These are phyloP conservation scores for Corythucha ciliata DNA, from an alignment of 2,888 invertebrate species.

Conservation along the genomic window DNA sequence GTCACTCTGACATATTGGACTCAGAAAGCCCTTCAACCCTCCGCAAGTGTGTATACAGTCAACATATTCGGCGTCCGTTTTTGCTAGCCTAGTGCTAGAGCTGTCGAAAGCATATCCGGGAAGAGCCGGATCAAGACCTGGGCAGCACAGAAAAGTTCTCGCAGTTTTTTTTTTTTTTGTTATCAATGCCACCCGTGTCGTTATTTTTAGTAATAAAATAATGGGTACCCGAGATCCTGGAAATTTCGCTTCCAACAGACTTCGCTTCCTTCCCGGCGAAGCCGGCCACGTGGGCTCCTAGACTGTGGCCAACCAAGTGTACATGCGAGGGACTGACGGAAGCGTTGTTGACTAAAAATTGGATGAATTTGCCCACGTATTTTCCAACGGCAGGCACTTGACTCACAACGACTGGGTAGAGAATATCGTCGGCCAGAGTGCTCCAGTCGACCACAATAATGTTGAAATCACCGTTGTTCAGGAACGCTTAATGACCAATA, in stretches of 20 bases:
- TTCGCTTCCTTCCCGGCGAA: conserved; percentile 24
- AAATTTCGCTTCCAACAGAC: conserved; percentile 2
- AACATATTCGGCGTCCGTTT: conserved; percentile 29
- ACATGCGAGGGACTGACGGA: conserved; percentile 2
- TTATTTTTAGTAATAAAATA: no score
- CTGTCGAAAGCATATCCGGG: conserved; percentile 27
- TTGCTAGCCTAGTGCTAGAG: conserved; percentile 22
- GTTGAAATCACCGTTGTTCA: conserved; percentile 19
- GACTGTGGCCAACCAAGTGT: conserved; percentile 23
- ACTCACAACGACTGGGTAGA: conserved; percentile 15
- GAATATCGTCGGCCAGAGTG: conserved; percentile 11
- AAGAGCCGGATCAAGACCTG: conserved; percentile 32
- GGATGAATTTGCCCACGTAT: conserved; percentile 19
- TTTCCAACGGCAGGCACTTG: conserved; percentile 20
- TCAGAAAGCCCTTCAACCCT: conserved; percentile 27
- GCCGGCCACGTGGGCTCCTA: conserved; percentile 29
- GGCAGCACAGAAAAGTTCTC: no score
- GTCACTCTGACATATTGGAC: conserved; percentile 29
- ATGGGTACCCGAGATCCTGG: conserved; percentile 17
- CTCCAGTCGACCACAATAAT: conserved; percentile 30
- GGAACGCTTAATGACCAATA: no score
- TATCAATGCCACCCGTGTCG: no score
- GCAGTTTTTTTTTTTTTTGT: no score
- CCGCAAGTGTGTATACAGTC: conserved; percentile 33
- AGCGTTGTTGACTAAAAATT: conserved; percentile 20